These are phyloP conservation scores for Hirudinaria manillensis DNA, from an alignment of 2,888 invertebrate species.

Conservation along the genomic window DNA sequence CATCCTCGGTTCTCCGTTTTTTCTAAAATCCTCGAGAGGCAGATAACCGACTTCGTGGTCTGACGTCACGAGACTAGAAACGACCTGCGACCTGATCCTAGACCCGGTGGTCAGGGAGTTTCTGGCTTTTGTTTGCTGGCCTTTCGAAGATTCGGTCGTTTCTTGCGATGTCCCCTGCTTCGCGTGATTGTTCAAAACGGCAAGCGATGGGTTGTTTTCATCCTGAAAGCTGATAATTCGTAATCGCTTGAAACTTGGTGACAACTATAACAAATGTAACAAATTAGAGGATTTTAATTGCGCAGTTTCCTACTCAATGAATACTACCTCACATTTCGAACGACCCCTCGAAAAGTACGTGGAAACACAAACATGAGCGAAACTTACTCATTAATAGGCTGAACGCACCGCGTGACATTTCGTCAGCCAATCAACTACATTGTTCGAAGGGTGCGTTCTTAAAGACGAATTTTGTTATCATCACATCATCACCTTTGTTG, in stretches of 20 bases:
- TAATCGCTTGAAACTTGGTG: no score
- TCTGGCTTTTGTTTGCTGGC: background rate
- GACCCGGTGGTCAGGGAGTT: background rate
- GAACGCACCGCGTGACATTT: conserved; percentile 5
- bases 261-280: no score
- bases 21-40: background rate
- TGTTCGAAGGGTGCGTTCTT: conserved; percentile 13
- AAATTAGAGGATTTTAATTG: no score
- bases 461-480: background rate
- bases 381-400: background rate
- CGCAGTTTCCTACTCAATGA: no score
- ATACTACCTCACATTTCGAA: no score
- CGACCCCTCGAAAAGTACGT: no score
- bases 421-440: conserved; percentile 14
- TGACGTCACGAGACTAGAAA: conserved; percentile 1
- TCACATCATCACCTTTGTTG: no score
- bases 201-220: conserved; percentile 2
- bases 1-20: background rate
- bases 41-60: background rate
- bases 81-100: background rate
- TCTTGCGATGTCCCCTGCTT: background rate
- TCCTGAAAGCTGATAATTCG: background rate
- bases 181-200: background rate
- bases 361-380: background rate
- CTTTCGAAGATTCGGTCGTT: background rate